Conservation (phyloP, 1,140 invertebrate genomes). For the Condylostylus longicornis region DNA sequence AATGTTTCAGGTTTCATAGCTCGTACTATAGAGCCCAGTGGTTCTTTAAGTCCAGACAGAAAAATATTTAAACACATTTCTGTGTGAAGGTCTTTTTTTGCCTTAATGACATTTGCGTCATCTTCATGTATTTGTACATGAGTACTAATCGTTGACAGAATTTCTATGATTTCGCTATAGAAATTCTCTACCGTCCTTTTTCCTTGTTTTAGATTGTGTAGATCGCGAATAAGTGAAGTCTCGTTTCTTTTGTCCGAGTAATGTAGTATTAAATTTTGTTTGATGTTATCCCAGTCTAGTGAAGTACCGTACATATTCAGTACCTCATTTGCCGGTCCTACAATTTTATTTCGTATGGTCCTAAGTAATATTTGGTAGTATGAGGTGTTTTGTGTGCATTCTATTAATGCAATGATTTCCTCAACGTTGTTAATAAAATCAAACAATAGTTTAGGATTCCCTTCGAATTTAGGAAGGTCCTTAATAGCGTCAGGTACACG, state of each 20-base stretch:
- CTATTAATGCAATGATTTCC: too few species aligned
- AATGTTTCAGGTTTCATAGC: conserved; percentile 2
- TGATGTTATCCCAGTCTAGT: conserved; percentile 2
- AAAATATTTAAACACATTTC: conserved; percentile 4
- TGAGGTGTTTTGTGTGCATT: too few species aligned
- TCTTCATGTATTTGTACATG: conserved; percentile 3
- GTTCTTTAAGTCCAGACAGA: conserved; percentile 6
- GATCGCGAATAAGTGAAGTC: conserved; percentile 2
- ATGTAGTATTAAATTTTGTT: conserved; percentile 3
- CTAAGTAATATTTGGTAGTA: neutral
- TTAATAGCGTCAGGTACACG: too few species aligned
- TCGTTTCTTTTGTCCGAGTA: conserved; percentile 5
- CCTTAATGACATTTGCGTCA: neutral
- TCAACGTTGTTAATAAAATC: too few species aligned
- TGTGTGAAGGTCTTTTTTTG: conserved; percentile 3
- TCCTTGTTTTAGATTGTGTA: neutral
- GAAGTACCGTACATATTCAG: conserved; percentile 1
- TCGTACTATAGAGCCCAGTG: conserved; percentile 2
- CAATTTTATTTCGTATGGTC: conserved; percentile 1
- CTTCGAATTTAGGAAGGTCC: too few species aligned
- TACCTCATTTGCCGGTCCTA: neutral
- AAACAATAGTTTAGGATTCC: too few species aligned
- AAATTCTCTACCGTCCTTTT: conserved; percentile 1
- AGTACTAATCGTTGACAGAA: conserved; percentile 3
- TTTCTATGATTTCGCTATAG: conserved; percentile 3